Percentiles rank a stretch among this genome's conserved stretches.
These are phyloP conservation scores for Acronicta aceris DNA, from an alignment of 2,888 invertebrate genomes.

Conservation along the genomic window DNA sequence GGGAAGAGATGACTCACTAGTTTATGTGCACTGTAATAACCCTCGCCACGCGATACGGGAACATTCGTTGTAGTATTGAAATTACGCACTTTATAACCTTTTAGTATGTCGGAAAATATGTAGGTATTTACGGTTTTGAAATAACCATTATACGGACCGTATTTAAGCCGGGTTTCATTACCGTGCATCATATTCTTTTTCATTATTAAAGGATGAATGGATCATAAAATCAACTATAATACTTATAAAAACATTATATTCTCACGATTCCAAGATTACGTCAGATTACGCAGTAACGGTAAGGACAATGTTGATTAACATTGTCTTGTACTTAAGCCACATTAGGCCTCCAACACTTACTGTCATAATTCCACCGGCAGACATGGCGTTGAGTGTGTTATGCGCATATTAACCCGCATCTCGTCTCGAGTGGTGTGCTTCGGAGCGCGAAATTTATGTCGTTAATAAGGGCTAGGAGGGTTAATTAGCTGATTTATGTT, in stretches of 20 bases:
- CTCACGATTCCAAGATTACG: constrained; percentile 39
- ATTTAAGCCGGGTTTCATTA: not conserved
- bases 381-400: constrained; percentile 68
- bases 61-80: constrained; percentile 39
- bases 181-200: not conserved
- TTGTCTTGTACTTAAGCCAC: constrained; percentile 61
- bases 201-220: constrained; percentile 25
- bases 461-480: constrained; percentile 85
- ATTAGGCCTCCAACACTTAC: constrained; percentile 53
- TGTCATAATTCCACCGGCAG: constrained; percentile 54
- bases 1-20: constrained; percentile 69
- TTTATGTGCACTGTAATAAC: constrained; percentile 62
- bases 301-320: constrained; percentile 62
- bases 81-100: constrained; percentile 41
- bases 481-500: constrained; percentile 87
- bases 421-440: constrained; percentile 78
- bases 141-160: not conserved
- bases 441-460: constrained; percentile 85
- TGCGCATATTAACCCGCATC: constrained; percentile 80
- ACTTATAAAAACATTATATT: constrained; percentile 30
- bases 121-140: constrained; percentile 15
- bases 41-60: constrained; percentile 59
- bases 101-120: constrained; percentile 17
- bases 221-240: constrained; percentile 18
- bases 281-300: constrained; percentile 57